A percentile compares a stretch with the other conserved stretches of the same genome.
These are phyloP conservation scores for Pelodiscus sinensis DNA, from an alignment of 2,113 vertebrate genomes.

Conservation along the genomic window DNA sequence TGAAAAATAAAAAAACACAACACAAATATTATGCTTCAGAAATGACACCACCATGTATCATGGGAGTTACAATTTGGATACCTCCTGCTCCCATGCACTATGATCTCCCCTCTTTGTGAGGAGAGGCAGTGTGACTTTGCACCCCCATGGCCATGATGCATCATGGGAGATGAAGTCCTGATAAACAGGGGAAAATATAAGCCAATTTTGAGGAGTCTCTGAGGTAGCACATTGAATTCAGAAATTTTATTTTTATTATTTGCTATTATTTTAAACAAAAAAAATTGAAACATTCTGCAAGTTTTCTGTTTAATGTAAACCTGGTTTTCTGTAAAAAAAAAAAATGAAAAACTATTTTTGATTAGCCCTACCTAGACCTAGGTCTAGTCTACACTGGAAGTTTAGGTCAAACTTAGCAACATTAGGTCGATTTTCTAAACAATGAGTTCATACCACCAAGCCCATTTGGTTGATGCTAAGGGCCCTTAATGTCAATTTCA, in stretches of 20 bases:
- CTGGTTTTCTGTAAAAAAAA: background rate
- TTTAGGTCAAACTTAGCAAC: too few relatives aligned
- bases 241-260: background rate
- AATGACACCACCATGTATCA: background rate
- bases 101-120: background rate
- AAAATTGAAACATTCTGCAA: too few relatives aligned
- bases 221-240: background rate
- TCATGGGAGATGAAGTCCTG: background rate
- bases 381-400: too few relatives aligned
- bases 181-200: background rate
- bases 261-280: background rate
- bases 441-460: too few relatives aligned
- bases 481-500: too few relatives aligned
- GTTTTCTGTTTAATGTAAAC: too few relatives aligned
- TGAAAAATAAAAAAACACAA: background rate
- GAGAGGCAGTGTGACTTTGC: background rate
- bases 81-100: background rate
- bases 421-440: too few relatives aligned
- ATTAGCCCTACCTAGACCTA: background rate
- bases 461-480: too few relatives aligned
- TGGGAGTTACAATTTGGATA: background rate
- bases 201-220: background rate
- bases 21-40: background rate
- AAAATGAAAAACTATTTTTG: fast-evolving
- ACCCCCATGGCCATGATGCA: background rate